Evolutionary conservation across 2,888 invertebrate genomes (phyloP).

Genomic region (Crocallis elinguaria): DNA sequence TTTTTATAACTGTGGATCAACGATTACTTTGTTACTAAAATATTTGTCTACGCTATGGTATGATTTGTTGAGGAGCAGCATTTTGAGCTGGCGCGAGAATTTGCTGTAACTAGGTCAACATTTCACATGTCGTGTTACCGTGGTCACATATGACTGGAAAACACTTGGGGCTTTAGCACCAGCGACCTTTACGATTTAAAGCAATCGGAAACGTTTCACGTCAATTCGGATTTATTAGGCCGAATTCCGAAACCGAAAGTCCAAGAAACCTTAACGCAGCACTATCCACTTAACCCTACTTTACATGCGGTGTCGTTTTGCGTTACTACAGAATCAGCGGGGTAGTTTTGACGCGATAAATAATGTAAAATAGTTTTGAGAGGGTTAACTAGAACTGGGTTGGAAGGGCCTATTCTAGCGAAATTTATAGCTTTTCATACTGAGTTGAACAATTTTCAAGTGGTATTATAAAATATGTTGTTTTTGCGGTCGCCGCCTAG

Average conservation of each 20-base stretch:
- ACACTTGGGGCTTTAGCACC: no score
- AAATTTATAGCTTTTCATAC: conserved; percentile 26
- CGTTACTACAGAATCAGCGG: conserved; percentile 19
- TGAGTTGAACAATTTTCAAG: conserved; percentile 24
- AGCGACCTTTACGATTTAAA: no score
- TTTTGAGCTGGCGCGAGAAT: no score
- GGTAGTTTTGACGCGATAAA: conserved; percentile 22
- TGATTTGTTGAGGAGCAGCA: no score
- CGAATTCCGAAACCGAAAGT: conserved; percentile 9
- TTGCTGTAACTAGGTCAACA: no score
- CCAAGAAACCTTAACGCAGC: conserved; percentile 8
- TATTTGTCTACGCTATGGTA: no score
- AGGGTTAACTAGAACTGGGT: conserved; percentile 18
- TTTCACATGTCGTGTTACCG: no score
- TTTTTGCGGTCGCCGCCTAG: conserved; percentile 14
- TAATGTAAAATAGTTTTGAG: conserved; percentile 26
- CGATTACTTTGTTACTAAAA: no score
- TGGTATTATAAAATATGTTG: conserved; percentile 24
- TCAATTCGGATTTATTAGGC: not conserved
- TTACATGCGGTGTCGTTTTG: conserved; percentile 21
- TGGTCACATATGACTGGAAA: no score
- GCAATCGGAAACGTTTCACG: no score
- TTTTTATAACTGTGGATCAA: no score
- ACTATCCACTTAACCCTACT: conserved; percentile 25
- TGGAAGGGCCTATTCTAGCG: conserved; percentile 8